A percentile compares a stretch with the other conserved stretches of the same genome.
Conservation (phyloP, 2,113 vertebrate genomes). For the Acanthochromis polyacanthus region DNA sequence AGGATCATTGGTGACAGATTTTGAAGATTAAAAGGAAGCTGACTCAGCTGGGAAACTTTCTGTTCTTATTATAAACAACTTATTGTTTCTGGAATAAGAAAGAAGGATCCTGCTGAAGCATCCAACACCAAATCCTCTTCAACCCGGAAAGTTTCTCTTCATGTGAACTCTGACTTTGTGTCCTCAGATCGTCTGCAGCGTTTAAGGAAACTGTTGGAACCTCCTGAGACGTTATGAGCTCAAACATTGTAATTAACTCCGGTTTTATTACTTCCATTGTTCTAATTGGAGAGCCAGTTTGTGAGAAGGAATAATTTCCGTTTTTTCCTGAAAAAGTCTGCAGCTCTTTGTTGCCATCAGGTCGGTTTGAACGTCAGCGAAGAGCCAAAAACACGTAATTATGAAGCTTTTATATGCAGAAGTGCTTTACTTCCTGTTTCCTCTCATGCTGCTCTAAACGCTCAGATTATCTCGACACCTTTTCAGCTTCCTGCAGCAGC, state of each 20-base stretch:
- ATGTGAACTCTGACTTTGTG: background rate
- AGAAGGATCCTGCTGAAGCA: constrained; percentile 36
- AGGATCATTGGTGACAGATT: background rate
- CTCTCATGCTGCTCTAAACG: constrained; percentile 33
- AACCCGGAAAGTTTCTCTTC: constrained; percentile 6
- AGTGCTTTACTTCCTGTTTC: constrained; percentile 51
- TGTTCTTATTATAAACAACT: constrained; percentile 57
- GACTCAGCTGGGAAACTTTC: no score
- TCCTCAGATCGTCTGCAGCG: constrained; percentile 19
- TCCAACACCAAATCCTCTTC: constrained; percentile 12
- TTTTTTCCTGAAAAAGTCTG: constrained; percentile 38
- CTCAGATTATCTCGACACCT: constrained; percentile 12
- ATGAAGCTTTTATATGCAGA: constrained; percentile 50
- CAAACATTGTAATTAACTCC: constrained; percentile 70
- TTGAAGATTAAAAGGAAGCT: background rate
- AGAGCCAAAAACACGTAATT: constrained; percentile 64
- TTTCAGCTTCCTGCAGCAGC: constrained; percentile 12
- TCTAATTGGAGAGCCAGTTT: constrained; percentile 53
- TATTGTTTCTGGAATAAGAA: constrained; percentile 52
- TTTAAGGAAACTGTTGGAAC: constrained; percentile 27
- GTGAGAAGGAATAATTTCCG: constrained; percentile 55
- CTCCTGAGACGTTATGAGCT: constrained; percentile 26
- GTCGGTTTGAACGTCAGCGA: constrained; percentile 51
- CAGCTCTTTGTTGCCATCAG: constrained; percentile 15
- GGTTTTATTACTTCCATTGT: constrained; percentile 66